Evolutionary conservation across 2,797 vertebrate genomes (phyloP), one percentile per base, ranked within the genome.

Genomic region (Acomys russatus): DNA sequence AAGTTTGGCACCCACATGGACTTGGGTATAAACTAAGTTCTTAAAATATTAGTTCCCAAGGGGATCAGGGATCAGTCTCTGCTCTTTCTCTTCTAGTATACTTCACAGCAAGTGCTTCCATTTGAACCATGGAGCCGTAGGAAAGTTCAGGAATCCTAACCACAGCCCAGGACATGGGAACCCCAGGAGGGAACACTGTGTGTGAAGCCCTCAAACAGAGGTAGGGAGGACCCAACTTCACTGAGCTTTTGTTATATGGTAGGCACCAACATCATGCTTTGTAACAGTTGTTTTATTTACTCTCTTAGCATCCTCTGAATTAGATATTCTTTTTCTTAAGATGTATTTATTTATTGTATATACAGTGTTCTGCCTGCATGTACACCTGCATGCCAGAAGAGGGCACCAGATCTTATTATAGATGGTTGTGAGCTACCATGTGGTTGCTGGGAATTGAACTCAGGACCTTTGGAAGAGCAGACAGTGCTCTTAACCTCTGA

Each of bases 261-360:
- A 68, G 51, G 71, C 33, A 68, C 77, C 9, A 17, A 30, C 30
- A 44, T 35, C 14, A 11, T 82, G 73, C 51, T 80, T 88, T 90
- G 3, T 54, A 38, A 15, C n/a, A 91, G 9, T 94, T 64, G 35
- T 83, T 92, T 88, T 79, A 79, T 88, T 87, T 95, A 79, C 30
- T 30, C 23, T 85, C 23, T 82, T 74, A 66, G 82, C 12, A 64
- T 25, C 12, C 18, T 89, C 25, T 94, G n/a, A 84, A 73, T 71
- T 25, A 85, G 61, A n/a, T 82, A 74, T 88, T 90, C 35, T 80
- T 89, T 44, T 44, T 44, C 44, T 44, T 44, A 44, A 44, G 44
- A 44, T 44, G 44, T 44, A 44, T 44, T 44, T 44, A 44, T 44
- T 44, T 44, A 44, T 44, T 44, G 44, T 44, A 44, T 44, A 44